Evolutionary conservation across 2,113 vertebrate species (phyloP).

Genomic region (Platycercus adscitus): DNA sequence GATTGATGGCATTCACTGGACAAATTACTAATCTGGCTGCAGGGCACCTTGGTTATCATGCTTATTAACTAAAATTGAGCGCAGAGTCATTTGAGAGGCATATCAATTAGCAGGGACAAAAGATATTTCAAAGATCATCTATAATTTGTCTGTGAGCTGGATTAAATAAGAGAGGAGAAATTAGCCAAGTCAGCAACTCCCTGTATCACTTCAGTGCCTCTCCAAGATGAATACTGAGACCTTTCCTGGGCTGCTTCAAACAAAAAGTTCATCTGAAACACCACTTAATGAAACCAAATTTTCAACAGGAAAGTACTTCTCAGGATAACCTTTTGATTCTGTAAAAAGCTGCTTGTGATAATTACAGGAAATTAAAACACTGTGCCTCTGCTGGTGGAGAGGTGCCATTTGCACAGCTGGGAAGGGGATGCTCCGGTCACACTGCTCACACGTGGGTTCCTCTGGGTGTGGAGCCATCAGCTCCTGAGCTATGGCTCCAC

Average conservation of each 20-base stretch:
- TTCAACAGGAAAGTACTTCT: rapidly evolving
- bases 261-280: neutral
- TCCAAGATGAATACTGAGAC: neutral
- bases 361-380: neutral
- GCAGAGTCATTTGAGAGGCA: neutral
- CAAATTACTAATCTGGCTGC: neutral
- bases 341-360: neutral
- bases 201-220: neutral
- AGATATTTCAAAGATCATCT: neutral
- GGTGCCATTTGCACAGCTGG: neutral
- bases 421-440: neutral
- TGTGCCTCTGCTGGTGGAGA: rapidly evolving
- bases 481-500: neutral
- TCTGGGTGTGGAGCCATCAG: rapidly evolving
- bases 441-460: neutral
- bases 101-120: neutral
- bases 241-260: neutral
- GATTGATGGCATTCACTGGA: neutral
- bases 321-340: neutral
- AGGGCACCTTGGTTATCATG: neutral
- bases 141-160: neutral
- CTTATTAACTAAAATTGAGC: neutral
- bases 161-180: neutral
- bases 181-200: neutral
- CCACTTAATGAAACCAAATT: neutral